These are phyloP conservation scores for Vulpes ferrilata DNA, from an alignment of 2,113 vertebrate genomes.

Conservation along the genomic window DNA sequence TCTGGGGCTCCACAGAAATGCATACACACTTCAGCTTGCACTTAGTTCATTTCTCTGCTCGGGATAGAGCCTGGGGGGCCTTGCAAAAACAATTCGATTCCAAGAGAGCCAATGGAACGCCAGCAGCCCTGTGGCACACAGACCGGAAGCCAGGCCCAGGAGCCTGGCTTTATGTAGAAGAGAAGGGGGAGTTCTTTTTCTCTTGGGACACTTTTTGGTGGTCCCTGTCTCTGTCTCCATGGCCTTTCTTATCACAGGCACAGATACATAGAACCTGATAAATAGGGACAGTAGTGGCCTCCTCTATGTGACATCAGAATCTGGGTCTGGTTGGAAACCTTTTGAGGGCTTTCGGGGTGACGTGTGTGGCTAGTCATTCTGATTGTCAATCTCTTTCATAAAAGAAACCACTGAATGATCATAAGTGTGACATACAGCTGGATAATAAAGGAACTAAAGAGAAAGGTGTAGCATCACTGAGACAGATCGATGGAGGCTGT, in stretches of 20 bases:
- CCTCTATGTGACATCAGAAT: background rate
- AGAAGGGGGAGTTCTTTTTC: background rate
- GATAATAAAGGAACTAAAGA: slow-evolving; percentile 67
- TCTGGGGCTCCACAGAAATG: slow-evolving; percentile 47
- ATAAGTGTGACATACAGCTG: background rate
- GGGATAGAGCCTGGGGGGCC: slow-evolving; percentile 43
- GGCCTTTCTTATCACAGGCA: background rate
- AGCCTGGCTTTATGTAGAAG: background rate
- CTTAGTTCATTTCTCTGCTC: slow-evolving; percentile 56
- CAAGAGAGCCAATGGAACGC: background rate
- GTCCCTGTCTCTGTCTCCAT: background rate
- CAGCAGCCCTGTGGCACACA: background rate
- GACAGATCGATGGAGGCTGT: slow-evolving; percentile 13
- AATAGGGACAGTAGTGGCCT: background rate
- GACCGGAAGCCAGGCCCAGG: background rate
- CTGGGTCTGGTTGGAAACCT: background rate
- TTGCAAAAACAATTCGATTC: slow-evolving; percentile 34
- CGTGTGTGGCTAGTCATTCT: slow-evolving; percentile 27
- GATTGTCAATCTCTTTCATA: slow-evolving; percentile 14
- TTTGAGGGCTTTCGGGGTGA: background rate
- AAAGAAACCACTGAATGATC: background rate
- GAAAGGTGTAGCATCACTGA: background rate
- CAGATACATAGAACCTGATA: background rate
- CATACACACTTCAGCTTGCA: slow-evolving; percentile 20
- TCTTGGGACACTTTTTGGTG: background rate